Base-by-base conservation (phyloP, 2,888 invertebrate species). In the Tenthredo livida region DNA sequence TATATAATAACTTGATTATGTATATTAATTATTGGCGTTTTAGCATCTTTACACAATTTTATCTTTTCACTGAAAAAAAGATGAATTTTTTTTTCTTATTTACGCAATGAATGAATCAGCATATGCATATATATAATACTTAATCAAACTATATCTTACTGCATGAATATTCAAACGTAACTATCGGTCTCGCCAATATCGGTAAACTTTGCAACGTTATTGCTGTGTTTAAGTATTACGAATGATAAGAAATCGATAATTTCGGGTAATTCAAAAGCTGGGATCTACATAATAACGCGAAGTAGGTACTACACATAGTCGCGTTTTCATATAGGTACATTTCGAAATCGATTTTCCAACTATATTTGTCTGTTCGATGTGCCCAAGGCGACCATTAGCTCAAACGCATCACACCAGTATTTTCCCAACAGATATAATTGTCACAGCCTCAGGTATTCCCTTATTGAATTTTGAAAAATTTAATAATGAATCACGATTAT, bases 351-450 rank as follows among this genome's bases (percentile, higher is more conserved):
- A 43, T 73, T 73, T 73, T 43, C 43, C 40, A 25, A 43, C 9
- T 73, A 10, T 73, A 73, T 73, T 73, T 73, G 40, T 73, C 40
- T 12, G 15, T 73, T 73, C n/a, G 43, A 10, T 25, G 4, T 12
- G 21, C 73, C 43, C 73, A 21, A 25, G 73, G 73, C 73, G 73
- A 25, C 6, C 21, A 73, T 73, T 73, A 73, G 43, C 43, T 33
- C 67, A 25, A 67, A 12, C 67, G 67, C 67, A 67, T 67, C 67
- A 33, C 33, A 25, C 25, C 2, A 67, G 33, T 67, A 67, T 67
- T 67, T 67, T 67, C 33, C 67, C 25, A 33, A 67, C 67, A 67
- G 67, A 17, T 67, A 67, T 67, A 17, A 54, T 54, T 54, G 6
- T 54, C 1, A 54, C 54, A 54, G 54, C 54, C 54, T n/a, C n/a